Conservation (phyloP, 2,797 vertebrate genomes). For the Characodon lateralis region DNA sequence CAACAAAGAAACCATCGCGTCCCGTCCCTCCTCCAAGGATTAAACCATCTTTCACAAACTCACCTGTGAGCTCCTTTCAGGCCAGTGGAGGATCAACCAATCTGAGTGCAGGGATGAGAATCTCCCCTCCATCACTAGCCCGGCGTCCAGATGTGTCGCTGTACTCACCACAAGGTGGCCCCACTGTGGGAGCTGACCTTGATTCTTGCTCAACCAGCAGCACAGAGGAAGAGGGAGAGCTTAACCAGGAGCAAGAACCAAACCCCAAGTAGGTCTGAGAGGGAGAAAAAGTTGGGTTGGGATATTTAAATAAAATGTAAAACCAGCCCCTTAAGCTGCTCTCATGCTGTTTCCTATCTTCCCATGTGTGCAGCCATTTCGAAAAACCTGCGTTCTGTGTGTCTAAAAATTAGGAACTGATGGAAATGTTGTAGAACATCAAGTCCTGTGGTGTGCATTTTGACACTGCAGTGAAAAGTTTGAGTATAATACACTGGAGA, state of each 20-base stretch:
- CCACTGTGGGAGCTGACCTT: constrained; percentile 72
- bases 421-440: not conserved
- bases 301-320: not conserved
- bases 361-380: not conserved
- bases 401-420: not conserved
- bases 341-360: not conserved
- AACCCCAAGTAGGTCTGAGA: constrained; percentile 51
- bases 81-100: constrained; percentile 23
- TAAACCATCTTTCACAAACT: constrained; percentile 72
- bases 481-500: not conserved
- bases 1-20: constrained; percentile 48
- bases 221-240: constrained; percentile 90
- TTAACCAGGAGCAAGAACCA: constrained; percentile 42
- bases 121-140: not conserved
- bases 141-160: constrained; percentile 79
- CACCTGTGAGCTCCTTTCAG: constrained; percentile 24
- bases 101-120: constrained; percentile 41
- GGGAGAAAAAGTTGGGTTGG: not conserved
- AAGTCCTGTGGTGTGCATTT: not conserved
- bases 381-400: not conserved
- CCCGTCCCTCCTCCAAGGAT: constrained; percentile 91
- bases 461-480: too few relatives aligned
- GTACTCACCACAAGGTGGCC: constrained; percentile 78
- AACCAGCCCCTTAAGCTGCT: not conserved
- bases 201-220: constrained; percentile 94